Base-by-base conservation (phyloP, 2,113 vertebrate species). In the Trematomus loennbergii region DNA sequence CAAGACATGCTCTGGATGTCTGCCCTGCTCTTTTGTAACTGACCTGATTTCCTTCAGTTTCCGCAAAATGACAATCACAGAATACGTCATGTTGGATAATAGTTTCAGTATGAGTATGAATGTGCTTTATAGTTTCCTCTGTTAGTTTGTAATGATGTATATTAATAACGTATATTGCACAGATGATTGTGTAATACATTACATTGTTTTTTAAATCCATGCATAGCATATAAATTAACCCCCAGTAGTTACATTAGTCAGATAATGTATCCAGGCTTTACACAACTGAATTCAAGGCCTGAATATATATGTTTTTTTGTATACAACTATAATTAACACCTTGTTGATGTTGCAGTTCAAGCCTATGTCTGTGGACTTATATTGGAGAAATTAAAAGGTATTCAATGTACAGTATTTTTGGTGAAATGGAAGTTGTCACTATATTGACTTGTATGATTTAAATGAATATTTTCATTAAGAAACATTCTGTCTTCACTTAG, bases 1-100 rank as follows among this genome's bases (percentile, higher is more conserved):
- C 46, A 78, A 1, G 0, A 74, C 78, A 66, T 0, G n/a, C 3
- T 40, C 52, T 87, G 68, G 63, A 33, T n/a, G 15, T 66, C 20
- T 48, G 64, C 59, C 61, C 59, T 46, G 13, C 72, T 81, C 78
- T 82, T 79, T 72, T 45, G 1, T 73, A 82, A 82, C 52, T 60
- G 79, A 75, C 70, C 78, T 58, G 29, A 54, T 78, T 84, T 66
- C 33, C 11, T 36, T 55, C 16, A 22, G 12, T 52, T 59, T 40
- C 10, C 15, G 48, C 15, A 13, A 0, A 33, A 15, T 15, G 12
- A 45, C 29, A 55, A n/a, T 17, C n/a, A 52, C n/a, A 55, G 17
- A 67, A 52, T 17, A 48, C 40, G 10, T 33, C 20, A 9, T 49
- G 17, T 25, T 16, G 3, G 54, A 8, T 52, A 6, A 9, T 2